These are phyloP conservation scores for Mus pahari DNA, from an alignment of 2,113 vertebrate genomes.

Conservation along the genomic window DNA sequence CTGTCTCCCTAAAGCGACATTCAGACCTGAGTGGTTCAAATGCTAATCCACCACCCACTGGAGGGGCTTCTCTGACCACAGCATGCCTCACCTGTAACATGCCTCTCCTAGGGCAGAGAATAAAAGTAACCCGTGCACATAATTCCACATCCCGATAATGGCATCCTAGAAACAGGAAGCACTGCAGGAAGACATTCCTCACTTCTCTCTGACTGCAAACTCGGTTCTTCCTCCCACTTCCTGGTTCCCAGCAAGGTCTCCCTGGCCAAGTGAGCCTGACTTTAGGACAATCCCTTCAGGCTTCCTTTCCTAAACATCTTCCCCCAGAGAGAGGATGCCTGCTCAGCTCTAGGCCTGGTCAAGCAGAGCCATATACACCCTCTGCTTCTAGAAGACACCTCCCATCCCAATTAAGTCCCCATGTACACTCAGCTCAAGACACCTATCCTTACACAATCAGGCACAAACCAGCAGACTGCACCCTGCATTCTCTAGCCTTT, in stretches of 20 bases:
- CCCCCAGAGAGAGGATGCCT: too few species aligned
- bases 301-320: not conserved
- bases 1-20: not conserved
- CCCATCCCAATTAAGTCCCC: not conserved
- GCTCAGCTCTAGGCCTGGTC: not conserved
- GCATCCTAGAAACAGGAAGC: not conserved
- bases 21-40: not conserved
- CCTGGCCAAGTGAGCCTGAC: not conserved
- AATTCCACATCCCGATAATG: not conserved
- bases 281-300: not conserved
- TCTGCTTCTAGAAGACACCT: not conserved
- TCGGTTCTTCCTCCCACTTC: not conserved
- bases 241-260: not conserved
- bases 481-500: not conserved
- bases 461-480: not conserved
- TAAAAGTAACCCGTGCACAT: not conserved
- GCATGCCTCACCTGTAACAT: not conserved
- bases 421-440: not conserved
- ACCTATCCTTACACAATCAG: not conserved
- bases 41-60: not conserved
- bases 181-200: too few species aligned
- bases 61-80: not conserved
- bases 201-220: not conserved
- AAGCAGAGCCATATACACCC: not conserved
- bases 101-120: too few species aligned